Conservation (phyloP, 2,797 vertebrate species). For the Gallirallus australis region DNA sequence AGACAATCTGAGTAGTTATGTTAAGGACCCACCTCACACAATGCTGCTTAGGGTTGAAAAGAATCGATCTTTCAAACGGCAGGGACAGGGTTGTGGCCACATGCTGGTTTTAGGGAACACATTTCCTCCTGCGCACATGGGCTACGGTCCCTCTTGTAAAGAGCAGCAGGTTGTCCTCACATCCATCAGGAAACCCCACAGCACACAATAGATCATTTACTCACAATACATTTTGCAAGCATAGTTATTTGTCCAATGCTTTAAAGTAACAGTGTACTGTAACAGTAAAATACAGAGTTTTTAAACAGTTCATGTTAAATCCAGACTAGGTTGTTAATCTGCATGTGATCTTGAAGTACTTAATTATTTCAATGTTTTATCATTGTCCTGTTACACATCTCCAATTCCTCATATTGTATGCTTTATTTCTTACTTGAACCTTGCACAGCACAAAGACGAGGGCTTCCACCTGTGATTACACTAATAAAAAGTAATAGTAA, state of each 20-base stretch:
- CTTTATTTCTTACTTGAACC: background rate
- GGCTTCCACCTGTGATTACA: background rate
- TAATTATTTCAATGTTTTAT: background rate
- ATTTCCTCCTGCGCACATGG: background rate
- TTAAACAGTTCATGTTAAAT: background rate
- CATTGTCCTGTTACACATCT: background rate
- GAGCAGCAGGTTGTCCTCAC: background rate
- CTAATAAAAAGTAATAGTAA: background rate
- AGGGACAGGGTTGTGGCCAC: background rate
- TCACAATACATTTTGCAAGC: background rate
- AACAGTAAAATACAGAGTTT: background rate
- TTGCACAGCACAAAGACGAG: background rate
- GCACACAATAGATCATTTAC: rapidly evolving
- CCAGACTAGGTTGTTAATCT: background rate
- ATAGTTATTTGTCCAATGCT: background rate
- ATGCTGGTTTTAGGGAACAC: rapidly evolving
- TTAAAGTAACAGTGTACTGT: background rate
- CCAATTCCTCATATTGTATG: background rate
- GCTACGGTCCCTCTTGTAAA: background rate
- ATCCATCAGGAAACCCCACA: background rate
- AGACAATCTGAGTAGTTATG: background rate
- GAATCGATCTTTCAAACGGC: background rate
- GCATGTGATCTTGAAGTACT: background rate
- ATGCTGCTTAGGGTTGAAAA: background rate
- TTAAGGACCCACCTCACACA: background rate